Conservation (phyloP, 2,797 vertebrate genomes). For the Astyanax mexicanus region DNA sequence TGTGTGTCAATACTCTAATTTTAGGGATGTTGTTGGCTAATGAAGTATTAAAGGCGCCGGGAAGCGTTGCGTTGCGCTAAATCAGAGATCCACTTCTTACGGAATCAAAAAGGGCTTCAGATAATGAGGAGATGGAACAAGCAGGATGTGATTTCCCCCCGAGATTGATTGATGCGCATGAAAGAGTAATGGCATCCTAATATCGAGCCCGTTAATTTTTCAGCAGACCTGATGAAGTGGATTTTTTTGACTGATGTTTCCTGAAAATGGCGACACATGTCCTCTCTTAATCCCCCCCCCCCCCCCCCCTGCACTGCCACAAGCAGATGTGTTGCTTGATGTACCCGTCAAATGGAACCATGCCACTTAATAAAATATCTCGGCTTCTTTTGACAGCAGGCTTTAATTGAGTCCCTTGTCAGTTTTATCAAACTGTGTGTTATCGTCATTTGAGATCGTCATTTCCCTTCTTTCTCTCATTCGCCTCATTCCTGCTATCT, state of each 20-base stretch:
- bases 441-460: constrained; percentile 79
- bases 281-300: constrained; percentile 78
- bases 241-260: constrained; percentile 82
- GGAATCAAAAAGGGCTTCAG: constrained; percentile 49
- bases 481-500: no score
- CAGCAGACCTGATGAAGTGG: constrained; percentile 81
- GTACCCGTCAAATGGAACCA: constrained; percentile 77
- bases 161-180: constrained; percentile 68
- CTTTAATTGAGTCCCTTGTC: constrained; percentile 89
- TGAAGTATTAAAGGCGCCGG: constrained; percentile 49
- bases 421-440: constrained; percentile 87
- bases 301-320: constrained; percentile 70
- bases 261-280: constrained; percentile 85
- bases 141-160: constrained; percentile 52
- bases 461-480: constrained; percentile 61
- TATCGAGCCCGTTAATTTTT: constrained; percentile 79
- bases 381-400: constrained; percentile 80
- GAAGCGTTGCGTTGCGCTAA: constrained; percentile 37
- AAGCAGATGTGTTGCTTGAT: constrained; percentile 85
- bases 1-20: constrained; percentile 49
- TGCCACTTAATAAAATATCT: constrained; percentile 88
- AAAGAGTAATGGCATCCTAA: constrained; percentile 79
- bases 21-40: constrained; percentile 47
- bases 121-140: constrained; percentile 58
- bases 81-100: constrained; percentile 53